A percentile compares a stretch with the other conserved stretches of the same genome.
Evolutionary conservation across 2,113 vertebrate genomes (phyloP).

Genomic region (Thalassarche chlororhynchos): DNA sequence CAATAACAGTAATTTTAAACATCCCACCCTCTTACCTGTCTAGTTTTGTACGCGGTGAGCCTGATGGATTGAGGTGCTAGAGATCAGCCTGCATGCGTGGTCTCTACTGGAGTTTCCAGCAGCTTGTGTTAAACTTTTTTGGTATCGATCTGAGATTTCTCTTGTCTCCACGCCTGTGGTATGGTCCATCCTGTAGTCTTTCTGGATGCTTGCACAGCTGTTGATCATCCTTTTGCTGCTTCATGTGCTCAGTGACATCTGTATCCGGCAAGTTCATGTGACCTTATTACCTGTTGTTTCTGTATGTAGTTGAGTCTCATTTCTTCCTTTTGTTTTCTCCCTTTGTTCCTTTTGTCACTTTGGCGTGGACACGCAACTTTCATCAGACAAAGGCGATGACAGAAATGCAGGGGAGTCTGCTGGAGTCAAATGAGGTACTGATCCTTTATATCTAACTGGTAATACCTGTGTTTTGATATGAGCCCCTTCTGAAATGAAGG

Average conservation of each 20-base stretch:
- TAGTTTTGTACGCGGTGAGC: accelerated
- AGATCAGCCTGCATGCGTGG: background rate
- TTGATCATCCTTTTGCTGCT: background rate
- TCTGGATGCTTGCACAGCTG: background rate
- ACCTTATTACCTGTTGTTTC: constrained; percentile 30
- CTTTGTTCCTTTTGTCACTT: constrained; percentile 55
- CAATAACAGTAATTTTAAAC: background rate
- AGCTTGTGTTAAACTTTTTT: background rate
- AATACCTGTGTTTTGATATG: background rate
- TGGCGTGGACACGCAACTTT: constrained; percentile 42
- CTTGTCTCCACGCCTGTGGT: background rate
- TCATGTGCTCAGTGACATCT: background rate
- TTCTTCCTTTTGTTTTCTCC: constrained; percentile 64
- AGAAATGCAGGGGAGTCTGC: constrained; percentile 70
- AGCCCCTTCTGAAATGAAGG: background rate
- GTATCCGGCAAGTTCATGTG: background rate
- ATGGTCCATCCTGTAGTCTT: background rate
- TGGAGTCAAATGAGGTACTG: constrained; percentile 66
- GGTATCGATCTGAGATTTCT: background rate
- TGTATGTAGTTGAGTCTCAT: constrained; percentile 47
- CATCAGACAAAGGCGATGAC: constrained; percentile 72
- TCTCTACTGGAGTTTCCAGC: background rate
- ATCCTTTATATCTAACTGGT: constrained; percentile 14
- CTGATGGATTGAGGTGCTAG: background rate
- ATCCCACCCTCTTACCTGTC: background rate